Evolutionary conservation across 2,888 invertebrate species (phyloP), one percentile per base, ranked within the genome.

Genomic region (Diarsia mendica): DNA sequence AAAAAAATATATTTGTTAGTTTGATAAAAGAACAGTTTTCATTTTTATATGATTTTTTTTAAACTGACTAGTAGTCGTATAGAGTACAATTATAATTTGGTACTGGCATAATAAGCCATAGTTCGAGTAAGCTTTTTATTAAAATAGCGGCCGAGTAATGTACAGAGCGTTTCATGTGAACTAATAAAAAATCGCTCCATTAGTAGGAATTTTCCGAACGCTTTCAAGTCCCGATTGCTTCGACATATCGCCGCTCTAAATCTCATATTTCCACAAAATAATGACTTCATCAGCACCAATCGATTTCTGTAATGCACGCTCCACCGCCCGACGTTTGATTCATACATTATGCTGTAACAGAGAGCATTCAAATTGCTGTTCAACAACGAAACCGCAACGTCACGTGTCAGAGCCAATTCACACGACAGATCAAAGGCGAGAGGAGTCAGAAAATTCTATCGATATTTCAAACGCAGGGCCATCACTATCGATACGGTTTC

Each of bases 401-500:
- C 76, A 70, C 67, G 76, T 83, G 89, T 90, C 89, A 88, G 67
- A 74, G 77, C 77, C 83, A 84, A 89, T 89, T 80, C 70, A 79
- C 74, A 67, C 74, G 74, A 81, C 75, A 72, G 83, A 79, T 79
- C 82, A 81, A 83, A 87, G 86, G 80, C 79, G 82, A 80, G 83
- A 75, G 74, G 77, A 71, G 77, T 70, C 75, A 70, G 80, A 80
- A 87, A 84, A 85, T 84, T 84, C 74, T 86, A 88, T 90, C 88
- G 89, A 90, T 88, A 79, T 84, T 81, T 80, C 82, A 75, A 84
- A 79, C 75, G 84, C 77, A 78, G 75, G 79, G 82, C 66, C 88
- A 83, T 88, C 89, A 89, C 88, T 90, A 91, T 80, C 78, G 84
- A 86, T 88, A 85, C 70, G 70, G 86, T 84, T 82, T 86, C 82